Evolutionary conservation across 2,113 vertebrate genomes (phyloP).

Genomic region (Apodemus speciosus): DNA sequence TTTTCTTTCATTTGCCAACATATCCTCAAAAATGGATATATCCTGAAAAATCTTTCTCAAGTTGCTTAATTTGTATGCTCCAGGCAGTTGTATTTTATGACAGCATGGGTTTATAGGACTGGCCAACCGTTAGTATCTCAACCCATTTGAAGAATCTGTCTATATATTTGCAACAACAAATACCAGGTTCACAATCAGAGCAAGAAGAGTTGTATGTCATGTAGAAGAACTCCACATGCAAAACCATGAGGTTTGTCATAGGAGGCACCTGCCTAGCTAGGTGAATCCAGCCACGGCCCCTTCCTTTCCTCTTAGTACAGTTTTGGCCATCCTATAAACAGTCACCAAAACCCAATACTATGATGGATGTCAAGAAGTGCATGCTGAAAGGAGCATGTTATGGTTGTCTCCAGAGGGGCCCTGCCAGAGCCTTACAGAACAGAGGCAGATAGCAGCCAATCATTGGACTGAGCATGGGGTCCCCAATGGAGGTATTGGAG

Average conservation of each 20-base stretch:
- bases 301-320: background rate
- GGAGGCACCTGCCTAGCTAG: background rate
- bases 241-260: background rate
- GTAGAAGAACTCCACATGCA: background rate
- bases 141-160: background rate
- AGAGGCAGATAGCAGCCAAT: too few species aligned
- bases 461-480: too few species aligned
- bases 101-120: background rate
- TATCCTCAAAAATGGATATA: background rate
- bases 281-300: background rate
- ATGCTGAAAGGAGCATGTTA: too few species aligned
- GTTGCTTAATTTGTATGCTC: background rate
- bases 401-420: too few species aligned
- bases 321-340: background rate
- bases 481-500: too few species aligned
- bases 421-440: too few species aligned
- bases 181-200: background rate
- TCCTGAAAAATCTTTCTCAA: background rate
- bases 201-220: background rate
- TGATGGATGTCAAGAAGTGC: too few species aligned
- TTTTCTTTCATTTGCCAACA: background rate
- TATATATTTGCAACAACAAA: background rate
- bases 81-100: slow-evolving; percentile 16
- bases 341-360: too few species aligned
- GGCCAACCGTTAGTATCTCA: background rate